Conservation (phyloP, 2,888 invertebrate species). For the Dioctria rufipes region DNA sequence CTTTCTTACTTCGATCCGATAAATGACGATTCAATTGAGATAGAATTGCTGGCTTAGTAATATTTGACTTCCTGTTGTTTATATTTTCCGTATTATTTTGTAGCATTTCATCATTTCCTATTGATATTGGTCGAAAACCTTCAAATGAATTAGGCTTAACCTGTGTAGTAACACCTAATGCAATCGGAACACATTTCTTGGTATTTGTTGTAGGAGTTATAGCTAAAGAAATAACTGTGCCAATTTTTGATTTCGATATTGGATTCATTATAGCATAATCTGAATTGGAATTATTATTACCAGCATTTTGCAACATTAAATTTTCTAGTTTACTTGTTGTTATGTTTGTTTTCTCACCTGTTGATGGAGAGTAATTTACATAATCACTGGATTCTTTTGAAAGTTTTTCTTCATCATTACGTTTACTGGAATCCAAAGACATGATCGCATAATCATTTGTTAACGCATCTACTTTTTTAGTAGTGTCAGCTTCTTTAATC, state of each 20-base stretch:
- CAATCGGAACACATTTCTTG: conserved; percentile 50
- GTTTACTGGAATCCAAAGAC: conserved; percentile 55
- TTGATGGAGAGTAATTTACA: conserved; percentile 44
- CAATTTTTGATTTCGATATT: conserved; percentile 45
- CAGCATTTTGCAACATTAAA: not conserved
- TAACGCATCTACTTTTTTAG: conserved; percentile 57
- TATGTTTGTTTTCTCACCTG: not conserved
- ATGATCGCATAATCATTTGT: conserved; percentile 61
- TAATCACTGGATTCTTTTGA: conserved; percentile 41
- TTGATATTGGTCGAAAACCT: conserved; percentile 60
- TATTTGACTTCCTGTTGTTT: conserved; percentile 58
- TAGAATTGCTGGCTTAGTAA: conserved; percentile 58
- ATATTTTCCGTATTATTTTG: not conserved
- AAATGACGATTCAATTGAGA: conserved; percentile 61
- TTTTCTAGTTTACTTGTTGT: conserved; percentile 57
- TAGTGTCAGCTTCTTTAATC: not conserved
- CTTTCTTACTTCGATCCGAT: conserved; percentile 57
- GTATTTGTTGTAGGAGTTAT: conserved; percentile 12
- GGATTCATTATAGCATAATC: conserved; percentile 74
- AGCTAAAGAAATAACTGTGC: conserved; percentile 8
- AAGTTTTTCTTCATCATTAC: not conserved
- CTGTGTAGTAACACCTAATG: conserved; percentile 25
- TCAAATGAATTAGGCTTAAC: conserved; percentile 53
- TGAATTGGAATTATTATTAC: conserved; percentile 23
- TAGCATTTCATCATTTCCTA: conserved; percentile 56